Conservation (phyloP, 2,888 invertebrate genomes). For the Malthinus seriepunctatus region DNA sequence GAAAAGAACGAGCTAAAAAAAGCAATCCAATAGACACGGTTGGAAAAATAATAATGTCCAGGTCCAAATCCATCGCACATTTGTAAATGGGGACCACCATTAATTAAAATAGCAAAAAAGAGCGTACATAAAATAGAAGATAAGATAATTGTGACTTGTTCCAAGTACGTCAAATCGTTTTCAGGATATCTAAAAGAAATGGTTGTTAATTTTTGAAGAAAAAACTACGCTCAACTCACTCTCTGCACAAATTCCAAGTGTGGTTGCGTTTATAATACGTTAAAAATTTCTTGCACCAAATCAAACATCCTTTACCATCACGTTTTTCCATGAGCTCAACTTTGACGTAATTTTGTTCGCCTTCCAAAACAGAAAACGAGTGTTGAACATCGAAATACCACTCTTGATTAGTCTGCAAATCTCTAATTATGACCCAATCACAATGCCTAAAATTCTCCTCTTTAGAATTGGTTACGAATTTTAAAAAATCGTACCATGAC, state of each 20-base stretch:
- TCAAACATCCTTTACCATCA: background rate
- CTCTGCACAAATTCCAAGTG: background rate
- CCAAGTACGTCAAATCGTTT: slow-evolving; percentile 22
- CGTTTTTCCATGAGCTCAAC: slow-evolving; percentile 4
- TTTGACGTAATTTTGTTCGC: background rate
- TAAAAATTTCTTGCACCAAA: background rate
- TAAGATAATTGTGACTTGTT: slow-evolving; percentile 30
- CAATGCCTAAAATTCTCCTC: slow-evolving; percentile 30
- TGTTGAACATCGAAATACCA: slow-evolving; percentile 31
- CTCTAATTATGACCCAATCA: slow-evolving; percentile 31
- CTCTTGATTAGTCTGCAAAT: slow-evolving; percentile 29
- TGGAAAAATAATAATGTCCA: slow-evolving; percentile 5
- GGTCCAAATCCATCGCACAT: slow-evolving; percentile 28
- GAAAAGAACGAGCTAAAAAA: slow-evolving; percentile 24
- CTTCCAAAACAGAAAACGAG: slow-evolving; percentile 29
- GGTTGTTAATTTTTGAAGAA: background rate
- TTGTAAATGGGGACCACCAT: slow-evolving; percentile 21
- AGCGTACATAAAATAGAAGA: slow-evolving; percentile 30
- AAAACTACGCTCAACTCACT: background rate
- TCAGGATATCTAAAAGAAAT: slow-evolving; percentile 17
- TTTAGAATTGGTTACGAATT: background rate
- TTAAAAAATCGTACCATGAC: slow-evolving; percentile 30
- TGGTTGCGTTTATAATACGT: background rate
- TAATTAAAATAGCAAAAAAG: slow-evolving; percentile 19
- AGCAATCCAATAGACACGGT: slow-evolving; percentile 8